Conservation (phyloP, 1,140 invertebrate genomes). For the Octopus sinensis region DNA sequence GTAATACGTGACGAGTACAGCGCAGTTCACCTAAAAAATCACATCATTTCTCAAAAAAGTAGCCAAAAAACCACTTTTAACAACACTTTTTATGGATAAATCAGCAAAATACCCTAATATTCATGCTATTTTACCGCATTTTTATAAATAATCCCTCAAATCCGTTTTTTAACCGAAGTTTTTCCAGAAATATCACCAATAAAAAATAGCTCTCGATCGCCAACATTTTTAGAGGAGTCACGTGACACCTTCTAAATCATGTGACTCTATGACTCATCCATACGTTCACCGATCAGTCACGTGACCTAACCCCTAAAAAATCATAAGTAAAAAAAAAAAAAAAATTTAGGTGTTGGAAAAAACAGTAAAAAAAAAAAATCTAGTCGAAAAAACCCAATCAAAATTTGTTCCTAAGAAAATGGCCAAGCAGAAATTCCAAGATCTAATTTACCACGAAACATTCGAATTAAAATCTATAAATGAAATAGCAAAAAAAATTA, state of each 20-base stretch:
- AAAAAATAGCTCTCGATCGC: neutral
- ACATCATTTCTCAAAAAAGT: no score
- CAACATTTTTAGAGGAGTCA: neutral
- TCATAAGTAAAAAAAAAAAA: neutral
- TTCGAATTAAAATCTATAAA: neutral
- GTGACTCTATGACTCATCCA: neutral
- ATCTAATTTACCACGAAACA: neutral
- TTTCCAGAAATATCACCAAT: no score
- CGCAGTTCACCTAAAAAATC: neutral
- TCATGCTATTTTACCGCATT: no score
- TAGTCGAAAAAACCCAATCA: neutral
- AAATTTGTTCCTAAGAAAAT: neutral
- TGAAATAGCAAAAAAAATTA: neutral
- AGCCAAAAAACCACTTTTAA: no score
- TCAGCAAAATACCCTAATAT: no score
- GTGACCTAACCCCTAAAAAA: neutral
- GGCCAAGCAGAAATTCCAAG: neutral
- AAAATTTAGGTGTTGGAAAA: neutral
- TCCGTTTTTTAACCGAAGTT: no score
- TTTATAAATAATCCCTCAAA: no score
- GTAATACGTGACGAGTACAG: neutral
- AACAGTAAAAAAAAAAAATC: neutral
- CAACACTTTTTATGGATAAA: no score
- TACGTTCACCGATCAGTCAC: neutral
- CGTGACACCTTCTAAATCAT: neutral